Base-by-base conservation (phyloP, 2,888 invertebrate genomes). In the Microplitis deprimator region DNA sequence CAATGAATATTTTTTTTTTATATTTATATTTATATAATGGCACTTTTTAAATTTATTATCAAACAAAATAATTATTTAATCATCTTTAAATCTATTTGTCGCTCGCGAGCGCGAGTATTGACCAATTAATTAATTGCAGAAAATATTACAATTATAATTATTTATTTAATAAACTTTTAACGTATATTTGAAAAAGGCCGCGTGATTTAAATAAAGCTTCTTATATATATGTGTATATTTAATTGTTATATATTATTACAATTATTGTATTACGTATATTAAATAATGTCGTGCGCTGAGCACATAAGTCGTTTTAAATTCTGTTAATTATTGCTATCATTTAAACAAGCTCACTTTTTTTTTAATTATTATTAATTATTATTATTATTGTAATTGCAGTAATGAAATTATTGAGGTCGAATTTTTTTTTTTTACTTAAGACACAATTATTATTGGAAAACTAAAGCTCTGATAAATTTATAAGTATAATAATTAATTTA, bases 41-140 rank as follows among this genome's bases (percentile, higher is more conserved):
- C 83, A 83, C 83, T 81, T 83, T 72, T 79, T 81, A 76, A 82
- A 82, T 83, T 76, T 50, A 50, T 50, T 50, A 50, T 73, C 77
- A 29, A 76, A 73, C 39, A 78, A 73, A 60, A 75, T 68, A 77
- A 75, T 17, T 71, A 16, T 16, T 39, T 16, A 7, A 29, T 60
- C n/a, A 29, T 60, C n/a, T 6, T 61, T 62, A 10, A 17, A 39
- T 62, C 39, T 39, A n/a, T 29, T 38, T 29, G 13, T 10, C 13
- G 41, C 41, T 50, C 8, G 50, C 13, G 50, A 50, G 50, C 50
- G 3, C 8, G 10, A 41, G 41, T 41, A 50, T 50, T 50, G 50
- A 50, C 50, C 50, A 50, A 61, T 71, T 39, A 60, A 62, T 16
- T 62, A 17, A 38, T 71, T 39, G 5, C n/a, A n/a, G 13, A 13